These are phyloP conservation scores for Cantharis flavilabris DNA, from an alignment of 2,888 invertebrate species.

Conservation along the genomic window DNA sequence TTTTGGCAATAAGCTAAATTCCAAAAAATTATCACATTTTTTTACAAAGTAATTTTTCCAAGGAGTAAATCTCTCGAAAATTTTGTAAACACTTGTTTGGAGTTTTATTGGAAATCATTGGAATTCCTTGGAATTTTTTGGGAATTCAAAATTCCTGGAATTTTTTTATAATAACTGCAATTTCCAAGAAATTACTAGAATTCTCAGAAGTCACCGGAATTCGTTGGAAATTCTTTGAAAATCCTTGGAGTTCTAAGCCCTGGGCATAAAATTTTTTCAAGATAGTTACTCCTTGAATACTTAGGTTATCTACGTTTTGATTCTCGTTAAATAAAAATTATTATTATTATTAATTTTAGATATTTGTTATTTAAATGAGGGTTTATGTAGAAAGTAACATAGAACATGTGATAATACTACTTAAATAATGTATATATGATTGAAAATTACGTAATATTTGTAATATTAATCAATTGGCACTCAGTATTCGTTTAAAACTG, in stretches of 20 bases:
- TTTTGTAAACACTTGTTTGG: too few species aligned
- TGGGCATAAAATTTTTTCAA: too few species aligned
- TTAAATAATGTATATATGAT: background rate
- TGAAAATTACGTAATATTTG: background rate
- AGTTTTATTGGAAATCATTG: too few species aligned
- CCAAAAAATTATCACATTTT: background rate
- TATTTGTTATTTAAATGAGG: background rate
- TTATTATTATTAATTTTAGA: background rate
- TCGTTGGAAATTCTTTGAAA: too few species aligned
- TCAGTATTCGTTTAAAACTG: background rate
- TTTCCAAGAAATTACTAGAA: too few species aligned
- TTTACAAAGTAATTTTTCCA: background rate
- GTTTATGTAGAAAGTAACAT: background rate
- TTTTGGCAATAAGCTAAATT: background rate
- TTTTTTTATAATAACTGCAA: too few species aligned
- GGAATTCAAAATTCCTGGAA: too few species aligned
- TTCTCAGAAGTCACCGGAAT: too few species aligned
- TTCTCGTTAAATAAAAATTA: background rate
- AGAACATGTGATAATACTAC: background rate
- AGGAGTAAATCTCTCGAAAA: too few species aligned
- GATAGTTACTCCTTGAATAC: too few species aligned
- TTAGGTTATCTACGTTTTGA: background rate
- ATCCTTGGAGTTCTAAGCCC: too few species aligned
- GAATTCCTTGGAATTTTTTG: too few species aligned
- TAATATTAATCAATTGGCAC: background rate